phyloP scores from a whole-genome alignment of 2,113 vertebrate genomes.

The Dendropsophus ebraccatus region DNA sequence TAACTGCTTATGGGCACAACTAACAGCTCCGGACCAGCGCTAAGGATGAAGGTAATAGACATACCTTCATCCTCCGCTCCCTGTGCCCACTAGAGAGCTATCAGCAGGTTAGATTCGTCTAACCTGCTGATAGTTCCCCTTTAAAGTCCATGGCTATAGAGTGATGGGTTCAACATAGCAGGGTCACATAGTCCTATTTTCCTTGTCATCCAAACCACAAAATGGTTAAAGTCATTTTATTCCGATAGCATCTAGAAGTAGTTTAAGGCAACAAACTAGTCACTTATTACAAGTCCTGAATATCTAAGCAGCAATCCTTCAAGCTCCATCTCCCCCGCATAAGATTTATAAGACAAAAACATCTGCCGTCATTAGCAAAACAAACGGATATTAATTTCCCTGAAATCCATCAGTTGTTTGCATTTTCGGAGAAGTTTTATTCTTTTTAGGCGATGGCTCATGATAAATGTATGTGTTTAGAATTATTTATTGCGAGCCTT shows the following conservation, averaged over 20 bases:
- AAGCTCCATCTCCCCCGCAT: constrained; percentile 55
- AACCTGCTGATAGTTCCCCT: too few relatives aligned
- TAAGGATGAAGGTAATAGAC: too few relatives aligned
- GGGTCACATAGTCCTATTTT: background rate
- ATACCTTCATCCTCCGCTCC: too few relatives aligned
- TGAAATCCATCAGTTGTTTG: constrained; percentile 48
- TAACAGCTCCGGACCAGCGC: too few relatives aligned
- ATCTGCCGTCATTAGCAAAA: constrained; percentile 57
- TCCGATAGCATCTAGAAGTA: constrained; percentile 9
- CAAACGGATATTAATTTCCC: constrained; percentile 48
- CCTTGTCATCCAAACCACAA: too few relatives aligned
- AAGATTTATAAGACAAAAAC: constrained; percentile 54
- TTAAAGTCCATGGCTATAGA: too few relatives aligned
- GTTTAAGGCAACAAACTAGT: constrained; percentile 25
- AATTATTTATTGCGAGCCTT: constrained; percentile 10
- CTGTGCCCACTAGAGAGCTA: too few relatives aligned
- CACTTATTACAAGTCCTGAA: constrained; percentile 44
- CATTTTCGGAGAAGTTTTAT: constrained; percentile 16
- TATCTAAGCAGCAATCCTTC: constrained; percentile 51
- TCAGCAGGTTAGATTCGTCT: too few relatives aligned
- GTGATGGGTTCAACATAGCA: too few relatives aligned
- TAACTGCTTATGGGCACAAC: too few relatives aligned
- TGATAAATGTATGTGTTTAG: constrained; percentile 30
- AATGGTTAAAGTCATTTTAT: constrained; percentile 31
- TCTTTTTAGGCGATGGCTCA: background rate